Percentiles rank a stretch among this genome's conserved stretches.
Evolutionary conservation across 2,797 vertebrate species (phyloP).

Genomic region (Aphelocoma californica): DNA sequence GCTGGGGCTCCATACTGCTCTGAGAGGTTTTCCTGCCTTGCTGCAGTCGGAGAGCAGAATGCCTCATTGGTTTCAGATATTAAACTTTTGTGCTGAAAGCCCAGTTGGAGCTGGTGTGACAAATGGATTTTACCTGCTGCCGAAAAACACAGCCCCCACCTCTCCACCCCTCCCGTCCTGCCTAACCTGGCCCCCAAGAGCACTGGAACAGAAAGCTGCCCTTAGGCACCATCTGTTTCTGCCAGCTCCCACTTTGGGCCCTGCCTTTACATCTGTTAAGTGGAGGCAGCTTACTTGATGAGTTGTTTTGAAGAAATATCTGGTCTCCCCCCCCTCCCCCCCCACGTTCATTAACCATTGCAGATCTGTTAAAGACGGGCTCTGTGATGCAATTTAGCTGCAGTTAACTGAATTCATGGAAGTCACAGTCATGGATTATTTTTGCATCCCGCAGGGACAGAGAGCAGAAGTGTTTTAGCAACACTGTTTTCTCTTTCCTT

Average conservation of each 20-base stretch:
- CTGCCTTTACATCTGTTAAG: conserved; percentile 79
- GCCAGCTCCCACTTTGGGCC: conserved; percentile 75
- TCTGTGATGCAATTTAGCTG: conserved; percentile 37
- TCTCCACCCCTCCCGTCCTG: conserved; percentile 56
- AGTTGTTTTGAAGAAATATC: conserved; percentile 77
- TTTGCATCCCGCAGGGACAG: conserved; percentile 58
- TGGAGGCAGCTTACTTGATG: conserved; percentile 75
- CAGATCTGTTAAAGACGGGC: conserved; percentile 35
- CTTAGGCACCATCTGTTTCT: conserved; percentile 86
- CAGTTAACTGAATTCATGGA: conserved; percentile 67
- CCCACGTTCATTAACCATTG: conserved; percentile 63
- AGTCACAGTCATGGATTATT: conserved; percentile 63
- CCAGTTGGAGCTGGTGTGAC: conserved; percentile 82
- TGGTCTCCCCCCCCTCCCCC: conserved; percentile 53
- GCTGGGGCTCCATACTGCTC: conserved; percentile 21
- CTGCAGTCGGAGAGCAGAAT: conserved; percentile 64
- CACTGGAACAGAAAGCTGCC: conserved; percentile 78
- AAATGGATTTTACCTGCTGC: conserved; percentile 86
- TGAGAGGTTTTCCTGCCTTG: conserved; percentile 2
- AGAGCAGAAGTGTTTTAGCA: conserved; percentile 30
- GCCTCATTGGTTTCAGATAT: conserved; percentile 81
- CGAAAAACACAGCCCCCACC: conserved; percentile 73
- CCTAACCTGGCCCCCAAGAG: conserved; percentile 74
- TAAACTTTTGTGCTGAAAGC: conserved; percentile 79
- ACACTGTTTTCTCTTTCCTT: conserved; percentile 61